A percentile compares a stretch with the other conserved stretches of the same genome.
Conservation (phyloP, 2,113 vertebrate species). For the Boulengeromyrus knoepffleri region DNA sequence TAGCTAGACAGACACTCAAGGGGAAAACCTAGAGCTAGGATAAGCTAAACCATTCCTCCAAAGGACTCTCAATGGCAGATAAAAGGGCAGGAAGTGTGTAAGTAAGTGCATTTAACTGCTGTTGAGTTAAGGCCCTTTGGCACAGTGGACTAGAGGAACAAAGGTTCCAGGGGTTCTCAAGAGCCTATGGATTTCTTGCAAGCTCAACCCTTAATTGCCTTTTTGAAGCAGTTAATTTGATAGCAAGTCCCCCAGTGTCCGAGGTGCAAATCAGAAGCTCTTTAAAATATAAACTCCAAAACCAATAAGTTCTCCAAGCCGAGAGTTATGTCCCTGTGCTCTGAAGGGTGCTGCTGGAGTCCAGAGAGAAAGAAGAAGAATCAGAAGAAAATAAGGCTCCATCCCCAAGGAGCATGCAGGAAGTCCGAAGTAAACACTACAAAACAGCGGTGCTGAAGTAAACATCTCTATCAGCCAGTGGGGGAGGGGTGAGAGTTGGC, state of each 20-base stretch:
- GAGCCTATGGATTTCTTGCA: not conserved
- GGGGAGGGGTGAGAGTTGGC: not conserved
- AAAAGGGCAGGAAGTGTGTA: not conserved
- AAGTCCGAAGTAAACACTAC: not conserved
- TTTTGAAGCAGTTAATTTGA: not conserved
- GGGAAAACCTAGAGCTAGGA: not conserved
- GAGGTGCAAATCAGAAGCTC: not conserved
- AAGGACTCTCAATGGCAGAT: not conserved
- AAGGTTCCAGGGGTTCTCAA: not conserved
- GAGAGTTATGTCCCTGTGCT: not conserved
- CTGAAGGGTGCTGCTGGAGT: not conserved
- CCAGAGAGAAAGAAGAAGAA: not conserved
- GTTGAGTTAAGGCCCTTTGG: not conserved
- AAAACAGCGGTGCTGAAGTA: not conserved
- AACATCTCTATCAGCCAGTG: not conserved
- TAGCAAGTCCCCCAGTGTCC: not conserved
- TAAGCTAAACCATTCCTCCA: not conserved
- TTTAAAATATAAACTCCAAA: not conserved
- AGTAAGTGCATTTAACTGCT: not conserved
- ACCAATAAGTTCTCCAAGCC: not conserved
- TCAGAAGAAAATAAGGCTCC: not conserved
- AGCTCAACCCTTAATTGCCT: not conserved
- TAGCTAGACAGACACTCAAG: not conserved
- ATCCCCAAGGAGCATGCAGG: conserved; percentile 1
- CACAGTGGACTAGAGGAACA: not conserved